These are phyloP conservation scores for Echinarachnius parma DNA, from an alignment of 53 echinoderm and acorn worm genomes.

Conservation along the genomic window DNA sequence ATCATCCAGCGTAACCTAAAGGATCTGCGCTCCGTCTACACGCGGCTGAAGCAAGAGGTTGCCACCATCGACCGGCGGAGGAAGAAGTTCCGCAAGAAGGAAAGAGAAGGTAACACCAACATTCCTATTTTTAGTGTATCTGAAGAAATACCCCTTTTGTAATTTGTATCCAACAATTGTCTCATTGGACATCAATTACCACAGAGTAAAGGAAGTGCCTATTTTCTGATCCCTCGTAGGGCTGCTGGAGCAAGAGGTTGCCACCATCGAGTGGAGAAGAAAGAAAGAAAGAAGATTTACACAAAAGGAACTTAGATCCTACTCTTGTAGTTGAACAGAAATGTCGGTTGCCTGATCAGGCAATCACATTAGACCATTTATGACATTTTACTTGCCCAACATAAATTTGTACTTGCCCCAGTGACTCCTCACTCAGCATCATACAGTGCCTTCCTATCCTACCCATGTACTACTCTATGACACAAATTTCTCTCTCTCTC, in stretches of 20 bases:
- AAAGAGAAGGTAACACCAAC: constrained; percentile 78
- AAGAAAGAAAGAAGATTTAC: no score
- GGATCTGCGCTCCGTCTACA: constrained; percentile 85
- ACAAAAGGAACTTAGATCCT: no score
- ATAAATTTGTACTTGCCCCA: no score
- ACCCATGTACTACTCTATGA: neutral
- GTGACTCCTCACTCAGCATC: no score
- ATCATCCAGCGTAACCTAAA: constrained; percentile 81
- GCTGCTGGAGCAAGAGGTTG: constrained; percentile 82
- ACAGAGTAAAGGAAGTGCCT: no score
- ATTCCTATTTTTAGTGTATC: neutral
- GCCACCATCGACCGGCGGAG: constrained; percentile 89
- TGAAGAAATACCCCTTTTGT: neutral
- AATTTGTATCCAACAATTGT: neutral
- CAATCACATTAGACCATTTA: neutral
- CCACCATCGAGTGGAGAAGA: constrained; percentile 85
- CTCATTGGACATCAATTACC: neutral
- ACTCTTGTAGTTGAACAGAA: no score
- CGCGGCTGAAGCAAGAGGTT: constrained; percentile 83
- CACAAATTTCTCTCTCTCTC: neutral
- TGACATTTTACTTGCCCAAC: no score
- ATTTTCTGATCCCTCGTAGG: constrained; percentile 83
- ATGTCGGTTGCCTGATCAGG: neutral
- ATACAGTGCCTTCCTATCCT: no score
- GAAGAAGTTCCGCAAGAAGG: constrained; percentile 91